phyloP scores from a whole-genome alignment of 2,113 vertebrate species.

The Tinamus guttatus region DNA sequence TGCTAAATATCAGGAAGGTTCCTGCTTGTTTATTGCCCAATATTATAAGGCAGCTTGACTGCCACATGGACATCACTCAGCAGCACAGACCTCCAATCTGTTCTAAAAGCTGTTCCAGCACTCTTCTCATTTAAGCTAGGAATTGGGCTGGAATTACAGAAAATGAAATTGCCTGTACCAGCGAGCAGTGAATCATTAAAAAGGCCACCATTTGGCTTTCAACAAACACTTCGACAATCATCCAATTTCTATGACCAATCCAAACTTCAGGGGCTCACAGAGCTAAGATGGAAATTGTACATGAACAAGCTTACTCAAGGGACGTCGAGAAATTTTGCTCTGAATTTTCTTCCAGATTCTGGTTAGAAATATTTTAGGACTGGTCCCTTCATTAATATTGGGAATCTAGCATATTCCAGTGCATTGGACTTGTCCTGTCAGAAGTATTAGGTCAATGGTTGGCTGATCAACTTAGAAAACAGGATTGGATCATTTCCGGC shows the following conservation, averaged over 20 bases:
- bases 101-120: conserved; percentile 65
- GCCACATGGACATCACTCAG: conserved; percentile 65
- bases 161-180: conserved; percentile 22
- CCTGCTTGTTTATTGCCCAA: conserved; percentile 29
- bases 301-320: background rate
- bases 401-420: background rate
- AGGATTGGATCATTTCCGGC: background rate
- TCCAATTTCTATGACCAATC: background rate
- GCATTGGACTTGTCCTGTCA: background rate
- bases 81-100: conserved; percentile 63
- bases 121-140: conserved; percentile 37
- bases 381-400: background rate
- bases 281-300: background rate
- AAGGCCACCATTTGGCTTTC: conserved; percentile 10
- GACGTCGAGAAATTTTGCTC: background rate
- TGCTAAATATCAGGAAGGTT: conserved; percentile 51
- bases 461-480: background rate
- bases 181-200: conserved; percentile 3
- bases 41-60: conserved; percentile 57
- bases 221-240: background rate
- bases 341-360: background rate
- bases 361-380: background rate
- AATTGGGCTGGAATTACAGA: conserved; percentile 32
- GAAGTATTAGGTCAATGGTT: background rate
- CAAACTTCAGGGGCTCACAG: background rate